phyloP scores from a whole-genome alignment of 2,888 invertebrate genomes.

The Eugnorisma glareosa region DNA sequence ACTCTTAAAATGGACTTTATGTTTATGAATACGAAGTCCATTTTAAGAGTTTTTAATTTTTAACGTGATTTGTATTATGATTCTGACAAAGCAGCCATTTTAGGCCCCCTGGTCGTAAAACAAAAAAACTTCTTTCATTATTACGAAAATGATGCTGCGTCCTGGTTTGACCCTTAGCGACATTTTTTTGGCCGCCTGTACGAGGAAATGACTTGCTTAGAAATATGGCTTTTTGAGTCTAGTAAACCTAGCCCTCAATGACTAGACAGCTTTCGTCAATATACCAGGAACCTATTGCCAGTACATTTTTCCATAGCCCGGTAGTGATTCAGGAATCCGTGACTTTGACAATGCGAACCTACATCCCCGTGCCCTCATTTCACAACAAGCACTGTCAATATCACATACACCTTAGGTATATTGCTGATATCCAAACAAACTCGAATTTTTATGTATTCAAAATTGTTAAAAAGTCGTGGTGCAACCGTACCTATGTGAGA shows the following conservation, averaged over 20 bases:
- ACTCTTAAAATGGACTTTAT: no score
- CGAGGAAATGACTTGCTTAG: background rate
- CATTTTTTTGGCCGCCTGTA: background rate
- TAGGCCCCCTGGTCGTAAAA: no score
- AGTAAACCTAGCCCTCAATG: background rate
- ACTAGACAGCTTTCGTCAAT: background rate
- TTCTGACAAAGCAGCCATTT: no score
- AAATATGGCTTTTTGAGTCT: background rate
- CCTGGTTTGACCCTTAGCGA: background rate
- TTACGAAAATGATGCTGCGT: background rate
- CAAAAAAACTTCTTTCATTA: background rate
- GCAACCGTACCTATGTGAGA: background rate
- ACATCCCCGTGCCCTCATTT: background rate
- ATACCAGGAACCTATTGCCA: background rate
- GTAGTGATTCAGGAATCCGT: background rate
- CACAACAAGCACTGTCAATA: slow-evolving; percentile 1
- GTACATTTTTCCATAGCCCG: background rate
- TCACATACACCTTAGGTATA: background rate
- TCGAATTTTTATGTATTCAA: background rate
- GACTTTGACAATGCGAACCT: background rate
- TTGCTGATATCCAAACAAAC: background rate
- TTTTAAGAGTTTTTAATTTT: no score
- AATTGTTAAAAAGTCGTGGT: background rate
- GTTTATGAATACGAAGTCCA: no score
- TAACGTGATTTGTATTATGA: no score